Base-by-base conservation (phyloP, 2,113 vertebrate genomes). In the Aptenodytes patagonicus region DNA sequence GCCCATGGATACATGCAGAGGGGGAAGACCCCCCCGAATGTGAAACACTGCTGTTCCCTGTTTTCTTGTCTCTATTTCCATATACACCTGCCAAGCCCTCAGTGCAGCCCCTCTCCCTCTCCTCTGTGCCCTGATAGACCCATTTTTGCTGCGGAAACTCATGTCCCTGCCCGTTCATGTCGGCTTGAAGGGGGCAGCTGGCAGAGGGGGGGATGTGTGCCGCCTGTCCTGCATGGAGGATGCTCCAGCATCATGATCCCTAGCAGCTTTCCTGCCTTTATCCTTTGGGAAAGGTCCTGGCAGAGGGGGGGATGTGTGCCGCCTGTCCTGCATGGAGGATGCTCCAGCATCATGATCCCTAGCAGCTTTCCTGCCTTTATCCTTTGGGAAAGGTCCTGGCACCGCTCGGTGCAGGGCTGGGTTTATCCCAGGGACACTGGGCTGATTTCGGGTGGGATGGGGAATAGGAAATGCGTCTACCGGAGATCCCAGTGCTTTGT, bases 361-460 rank as follows among this genome's bases (percentile, higher is more conserved):
- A 51, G 10, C 49, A 34, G 13, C 44, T 65, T 75, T 49, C 44
- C n/a, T 58, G 38, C 20, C 20, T n/a, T 60, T 36, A 20, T 64
- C 64, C 69, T 77, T 57, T 32, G 28, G 42, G 44, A 51, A 47
- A 47, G 52, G 34, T 76, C 51, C 29, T 1, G 2, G 32, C 29
- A 34, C 38, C 0, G 0, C 51, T 76, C 1, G 0, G 7, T 52
- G 34, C 31, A 49, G 54, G 32, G 55, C 38, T 71, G 46, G 18
- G 32, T 86, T 90, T 78, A 28, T 52, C 26, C 32, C 1, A 1
- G n/a, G 18, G 22, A 29, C 46, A 21, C 29, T 46, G 75, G 36
- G 13, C 49, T 85, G 20, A 11, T 55, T 14, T 34, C 15, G 19
- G 49, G 17, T 82, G 70, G n/a, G 65, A 54, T 54, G 31, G 26